Percentiles rank a stretch among this genome's conserved stretches.
Conservation (phyloP, 1,140 invertebrate genomes). For the Sitophilus oryzae region DNA sequence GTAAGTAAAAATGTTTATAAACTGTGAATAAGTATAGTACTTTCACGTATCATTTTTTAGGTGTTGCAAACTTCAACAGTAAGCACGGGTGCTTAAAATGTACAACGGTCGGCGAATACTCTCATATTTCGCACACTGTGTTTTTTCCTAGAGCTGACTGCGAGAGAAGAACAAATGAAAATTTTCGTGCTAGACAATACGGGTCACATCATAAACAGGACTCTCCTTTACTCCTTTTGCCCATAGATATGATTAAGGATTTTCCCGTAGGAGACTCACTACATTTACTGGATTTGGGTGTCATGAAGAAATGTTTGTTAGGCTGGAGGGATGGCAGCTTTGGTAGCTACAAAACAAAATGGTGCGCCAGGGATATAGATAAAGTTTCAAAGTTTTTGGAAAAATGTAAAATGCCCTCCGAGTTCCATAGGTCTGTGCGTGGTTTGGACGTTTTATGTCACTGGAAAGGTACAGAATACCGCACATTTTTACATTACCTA, state of each 20-base stretch:
- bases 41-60: constrained; percentile 16
- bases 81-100: constrained; percentile 31
- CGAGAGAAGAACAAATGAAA: constrained; percentile 26
- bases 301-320: constrained; percentile 30
- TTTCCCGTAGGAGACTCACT: constrained; percentile 31
- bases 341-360: constrained; percentile 19
- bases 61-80: constrained; percentile 27
- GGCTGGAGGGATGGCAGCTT: constrained; percentile 29
- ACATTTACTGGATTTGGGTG: constrained; percentile 32
- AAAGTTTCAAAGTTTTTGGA: constrained; percentile 11
- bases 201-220: constrained; percentile 28
- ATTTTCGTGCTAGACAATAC: constrained; percentile 22
- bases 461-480: constrained; percentile 33
- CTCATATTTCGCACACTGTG: constrained; percentile 26
- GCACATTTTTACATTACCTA: constrained; percentile 27
- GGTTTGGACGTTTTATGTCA: constrained; percentile 22
- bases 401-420: constrained; percentile 24
- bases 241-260: constrained; percentile 31
- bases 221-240: constrained; percentile 20
- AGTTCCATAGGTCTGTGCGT: constrained; percentile 30
- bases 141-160: constrained; percentile 26
- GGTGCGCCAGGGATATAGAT: constrained; percentile 11
- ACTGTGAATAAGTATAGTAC: constrained; percentile 1
- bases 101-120: constrained; percentile 30
- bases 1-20: too few relatives aligned